Base-by-base conservation (phyloP, 1,140 invertebrate genomes). In the Adoxophyes honmai region DNA sequence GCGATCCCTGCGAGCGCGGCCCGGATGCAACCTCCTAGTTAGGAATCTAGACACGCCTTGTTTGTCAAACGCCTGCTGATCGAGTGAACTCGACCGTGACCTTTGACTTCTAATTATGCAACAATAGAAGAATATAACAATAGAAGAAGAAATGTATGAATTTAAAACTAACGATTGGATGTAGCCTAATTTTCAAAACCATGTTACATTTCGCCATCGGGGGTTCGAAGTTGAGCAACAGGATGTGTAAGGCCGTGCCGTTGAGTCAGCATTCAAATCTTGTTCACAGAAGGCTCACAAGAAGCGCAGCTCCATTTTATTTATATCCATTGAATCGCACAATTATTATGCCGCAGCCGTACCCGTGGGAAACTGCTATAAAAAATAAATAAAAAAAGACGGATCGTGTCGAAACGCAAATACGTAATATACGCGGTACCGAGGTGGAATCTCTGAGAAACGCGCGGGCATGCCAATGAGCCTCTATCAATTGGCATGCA, bases 1-100 rank as follows among this genome's bases (percentile, higher is more conserved):
- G 69, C 61, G 78, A 82, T 84, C 81, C 75, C 78, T 81, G 73
- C 71, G 68, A 62, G 21, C 42, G 11, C 71, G 76, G 81, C 81
- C 84, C 81, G 84, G 84, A 87, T 87, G 81, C 81, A 79, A 80
- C 80, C 81, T 79, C 73, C 71, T 68, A 73, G 68, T 70, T 78
- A 81, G 76, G 78, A 78, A 84, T 82, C 79, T 83, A 81, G 81
- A 81, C 81, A 72, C 79, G 73, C 83, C 78, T 75, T 73, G 74
- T 73, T 74, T 69, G 60, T 62, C 68, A 60, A 70, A 58, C 64
- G 68, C 61, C 63, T 58, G 66, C 59, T 57, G 54, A 44, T 68
- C 57, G 53, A 71, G 67, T 73, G 72, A 73, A 75, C 74, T 75
- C 58, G 75, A 60, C 75, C 78, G 52, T 83, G 74, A 85, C 73